phyloP scores from a whole-genome alignment of 2,797 vertebrate genomes.

The Toxotes lorentzi region DNA sequence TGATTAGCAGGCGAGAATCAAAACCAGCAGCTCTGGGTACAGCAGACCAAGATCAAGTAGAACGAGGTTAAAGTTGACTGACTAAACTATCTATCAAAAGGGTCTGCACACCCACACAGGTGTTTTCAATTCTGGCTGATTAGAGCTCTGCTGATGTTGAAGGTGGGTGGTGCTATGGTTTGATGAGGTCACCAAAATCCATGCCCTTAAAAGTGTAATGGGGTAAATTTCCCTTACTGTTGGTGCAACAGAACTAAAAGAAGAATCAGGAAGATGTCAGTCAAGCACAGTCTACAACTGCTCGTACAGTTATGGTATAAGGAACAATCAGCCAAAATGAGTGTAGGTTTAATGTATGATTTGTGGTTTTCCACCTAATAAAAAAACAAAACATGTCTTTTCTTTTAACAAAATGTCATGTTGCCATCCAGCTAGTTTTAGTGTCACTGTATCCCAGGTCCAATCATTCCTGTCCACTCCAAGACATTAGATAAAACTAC shows the following conservation, averaged over 20 bases:
- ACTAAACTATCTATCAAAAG: slow-evolving; percentile 45
- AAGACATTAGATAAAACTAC: too few species aligned
- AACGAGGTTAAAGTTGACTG: slow-evolving; percentile 35
- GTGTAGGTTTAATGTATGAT: neutral
- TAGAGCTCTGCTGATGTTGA: slow-evolving; percentile 4
- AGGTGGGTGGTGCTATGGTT: neutral
- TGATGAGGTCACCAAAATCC: slow-evolving; percentile 32
- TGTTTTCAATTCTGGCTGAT: slow-evolving; percentile 52
- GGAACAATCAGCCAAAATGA: neutral
- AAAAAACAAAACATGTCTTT: neutral
- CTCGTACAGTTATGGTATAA: neutral
- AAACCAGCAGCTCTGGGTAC: slow-evolving; percentile 47
- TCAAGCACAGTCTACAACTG: neutral
- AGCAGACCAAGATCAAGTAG: slow-evolving; percentile 48
- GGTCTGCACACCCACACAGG: slow-evolving; percentile 19
- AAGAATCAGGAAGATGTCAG: slow-evolving; percentile 5
- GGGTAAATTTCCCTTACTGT: neutral
- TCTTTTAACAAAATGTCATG: neutral
- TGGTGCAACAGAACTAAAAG: neutral
- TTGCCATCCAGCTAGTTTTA: neutral
- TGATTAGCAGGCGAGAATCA: slow-evolving; percentile 45
- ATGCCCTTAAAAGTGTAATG: neutral
- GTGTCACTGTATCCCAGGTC: neutral
- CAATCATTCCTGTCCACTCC: too few species aligned
- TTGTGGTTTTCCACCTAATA: neutral